These are phyloP conservation scores for Dasyornis broadbenti DNA, from an alignment of 2,113 vertebrate genomes.

Conservation along the genomic window DNA sequence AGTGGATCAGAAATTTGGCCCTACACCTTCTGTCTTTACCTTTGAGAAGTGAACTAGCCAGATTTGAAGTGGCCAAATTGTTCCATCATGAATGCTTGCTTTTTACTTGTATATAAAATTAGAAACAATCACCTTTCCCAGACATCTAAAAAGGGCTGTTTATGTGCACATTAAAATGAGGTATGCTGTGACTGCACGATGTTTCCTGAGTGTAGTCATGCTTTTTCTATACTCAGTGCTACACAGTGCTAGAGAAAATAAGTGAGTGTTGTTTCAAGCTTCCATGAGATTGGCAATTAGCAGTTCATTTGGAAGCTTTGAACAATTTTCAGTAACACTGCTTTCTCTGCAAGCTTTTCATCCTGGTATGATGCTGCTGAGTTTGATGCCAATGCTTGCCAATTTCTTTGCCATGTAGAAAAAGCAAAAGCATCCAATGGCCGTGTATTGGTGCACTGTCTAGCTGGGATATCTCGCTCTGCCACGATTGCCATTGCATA, in stretches of 20 bases:
- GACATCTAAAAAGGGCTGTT: not conserved
- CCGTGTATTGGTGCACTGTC: conserved; percentile 75
- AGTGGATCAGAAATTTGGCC: not conserved
- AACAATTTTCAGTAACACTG: not conserved
- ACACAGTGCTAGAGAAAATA: not conserved
- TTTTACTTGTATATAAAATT: not conserved
- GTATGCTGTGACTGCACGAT: not conserved
- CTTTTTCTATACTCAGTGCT: not conserved
- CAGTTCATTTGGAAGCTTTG: not conserved
- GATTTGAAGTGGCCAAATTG: not conserved
- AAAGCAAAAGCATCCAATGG: conserved; percentile 89
- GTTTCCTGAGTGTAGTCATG: not conserved
- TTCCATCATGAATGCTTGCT: not conserved
- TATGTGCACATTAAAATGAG: not conserved
- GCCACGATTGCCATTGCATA: conserved; percentile 83
- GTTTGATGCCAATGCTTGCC: conserved; percentile 15
- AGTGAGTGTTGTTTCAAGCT: not conserved
- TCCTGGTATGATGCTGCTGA: not conserved
- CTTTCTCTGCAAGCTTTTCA: not conserved
- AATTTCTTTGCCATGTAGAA: conserved; percentile 69
- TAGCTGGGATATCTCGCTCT: conserved; percentile 81
- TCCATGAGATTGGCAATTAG: not conserved
- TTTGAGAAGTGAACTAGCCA: not conserved
- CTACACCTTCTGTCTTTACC: not conserved
- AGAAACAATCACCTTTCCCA: not conserved